Evolutionary conservation across 2,113 vertebrate species (phyloP).

Genomic region (Heterocephalus glaber): DNA sequence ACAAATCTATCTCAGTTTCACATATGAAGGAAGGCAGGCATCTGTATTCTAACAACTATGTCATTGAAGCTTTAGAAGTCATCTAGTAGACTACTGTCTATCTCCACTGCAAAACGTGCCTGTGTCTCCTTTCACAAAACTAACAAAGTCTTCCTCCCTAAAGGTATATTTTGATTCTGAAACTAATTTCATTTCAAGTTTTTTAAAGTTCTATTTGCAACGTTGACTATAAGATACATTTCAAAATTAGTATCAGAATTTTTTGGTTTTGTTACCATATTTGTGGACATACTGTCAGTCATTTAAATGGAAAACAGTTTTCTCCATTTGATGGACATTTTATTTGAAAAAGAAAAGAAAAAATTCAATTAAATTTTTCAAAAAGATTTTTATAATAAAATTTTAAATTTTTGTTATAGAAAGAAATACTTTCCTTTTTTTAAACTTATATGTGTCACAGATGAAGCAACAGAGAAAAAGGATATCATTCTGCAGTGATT

Average conservation of each 20-base stretch:
- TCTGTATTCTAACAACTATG: neutral
- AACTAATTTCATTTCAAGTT: slow-evolving; percentile 44
- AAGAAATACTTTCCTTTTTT: slow-evolving; percentile 34
- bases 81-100: neutral
- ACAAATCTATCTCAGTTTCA: neutral
- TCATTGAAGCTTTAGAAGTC: neutral
- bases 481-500: slow-evolving; percentile 80
- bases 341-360: neutral
- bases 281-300: neutral
- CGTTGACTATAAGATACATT: neutral
- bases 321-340: neutral
- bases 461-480: slow-evolving; percentile 44
- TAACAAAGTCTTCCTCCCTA: neutral
- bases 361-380: slow-evolving; percentile 7
- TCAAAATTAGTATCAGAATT: slow-evolving; percentile 30
- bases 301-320: slow-evolving; percentile 10
- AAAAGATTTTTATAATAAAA: slow-evolving; percentile 34
- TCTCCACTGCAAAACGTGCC: neutral
- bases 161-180: slow-evolving; percentile 6
- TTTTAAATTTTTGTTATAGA: slow-evolving; percentile 1
- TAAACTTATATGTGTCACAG: slow-evolving; percentile 7
- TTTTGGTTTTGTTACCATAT: slow-evolving; percentile 11
- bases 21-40: neutral
- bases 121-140: neutral
- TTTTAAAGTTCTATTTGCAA: slow-evolving; percentile 30